Evolutionary conservation across 2,888 invertebrate genomes (phyloP).

Genomic region (Diarsia rubi): DNA sequence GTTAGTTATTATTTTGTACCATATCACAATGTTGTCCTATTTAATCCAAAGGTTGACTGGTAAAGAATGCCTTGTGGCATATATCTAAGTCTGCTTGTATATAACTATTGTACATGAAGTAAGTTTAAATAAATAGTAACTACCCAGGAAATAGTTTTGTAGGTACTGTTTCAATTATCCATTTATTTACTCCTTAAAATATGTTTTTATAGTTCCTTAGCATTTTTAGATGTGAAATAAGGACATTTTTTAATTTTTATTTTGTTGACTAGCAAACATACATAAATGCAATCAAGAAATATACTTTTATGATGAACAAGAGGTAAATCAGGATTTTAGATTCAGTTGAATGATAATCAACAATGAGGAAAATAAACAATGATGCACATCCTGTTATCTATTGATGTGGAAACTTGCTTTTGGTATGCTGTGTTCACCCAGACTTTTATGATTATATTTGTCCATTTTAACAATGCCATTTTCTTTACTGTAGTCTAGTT

Average conservation of each 20-base stretch:
- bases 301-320: not conserved
- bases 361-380: slow-evolving; percentile 31
- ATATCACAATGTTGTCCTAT: no score
- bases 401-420: slow-evolving; percentile 35
- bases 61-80: no score
- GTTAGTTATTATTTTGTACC: no score
- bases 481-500: not conserved
- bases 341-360: slow-evolving; percentile 46
- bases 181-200: not conserved
- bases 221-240: not conserved
- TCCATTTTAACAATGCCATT: not conserved
- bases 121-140: not conserved
- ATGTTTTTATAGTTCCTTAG: not conserved
- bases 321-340: not conserved
- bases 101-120: no score
- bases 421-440: not conserved
- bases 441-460: not conserved
- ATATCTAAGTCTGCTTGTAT: no score
- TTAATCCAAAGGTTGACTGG: no score
- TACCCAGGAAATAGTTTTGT: not conserved
- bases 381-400: slow-evolving; percentile 27
- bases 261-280: not conserved
- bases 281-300: not conserved
- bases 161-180: not conserved
- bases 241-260: not conserved